These are phyloP conservation scores for Drosophila histrio DNA, from an alignment of 2,888 invertebrate species.

Conservation along the genomic window DNA sequence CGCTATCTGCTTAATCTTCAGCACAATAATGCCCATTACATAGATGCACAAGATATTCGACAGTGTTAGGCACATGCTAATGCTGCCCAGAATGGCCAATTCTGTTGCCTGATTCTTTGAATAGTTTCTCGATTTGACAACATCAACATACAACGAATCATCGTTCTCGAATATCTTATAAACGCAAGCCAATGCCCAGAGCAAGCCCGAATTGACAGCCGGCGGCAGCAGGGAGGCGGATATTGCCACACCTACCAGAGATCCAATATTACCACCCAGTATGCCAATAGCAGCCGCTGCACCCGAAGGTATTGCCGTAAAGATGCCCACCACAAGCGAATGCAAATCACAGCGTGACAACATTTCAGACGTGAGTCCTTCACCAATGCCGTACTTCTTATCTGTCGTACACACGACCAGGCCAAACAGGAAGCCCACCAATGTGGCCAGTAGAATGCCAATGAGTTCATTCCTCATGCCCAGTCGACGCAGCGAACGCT, in stretches of 20 bases:
- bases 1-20: conserved; percentile 89
- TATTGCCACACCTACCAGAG: conserved; percentile 92
- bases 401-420: conserved; percentile 86
- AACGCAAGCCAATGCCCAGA: conserved; percentile 87
- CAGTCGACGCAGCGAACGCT: conserved; percentile 86
- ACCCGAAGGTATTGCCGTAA: conserved; percentile 91
- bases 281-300: conserved; percentile 91
- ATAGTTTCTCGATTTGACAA: conserved; percentile 85
- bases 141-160: conserved; percentile 83
- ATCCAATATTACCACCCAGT: conserved; percentile 91
- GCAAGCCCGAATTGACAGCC: conserved; percentile 90
- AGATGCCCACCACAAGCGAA: conserved; percentile 88
- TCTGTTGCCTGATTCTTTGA: conserved; percentile 87
- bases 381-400: conserved; percentile 86
- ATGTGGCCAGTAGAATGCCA: conserved; percentile 88
- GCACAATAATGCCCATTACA: conserved; percentile 88
- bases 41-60: conserved; percentile 91
- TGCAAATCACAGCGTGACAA: conserved; percentile 87
- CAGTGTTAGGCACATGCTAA: conserved; percentile 89
- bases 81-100: conserved; percentile 87
- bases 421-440: conserved; percentile 89
- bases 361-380: conserved; percentile 89
- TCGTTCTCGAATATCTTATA: conserved; percentile 85
- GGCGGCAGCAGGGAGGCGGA: conserved; percentile 92
- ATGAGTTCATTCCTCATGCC: conserved; percentile 89